Evolutionary conservation across 2,797 vertebrate genomes (phyloP), one percentile per base, ranked within the genome.

Genomic region (Lophura swinhoii): DNA sequence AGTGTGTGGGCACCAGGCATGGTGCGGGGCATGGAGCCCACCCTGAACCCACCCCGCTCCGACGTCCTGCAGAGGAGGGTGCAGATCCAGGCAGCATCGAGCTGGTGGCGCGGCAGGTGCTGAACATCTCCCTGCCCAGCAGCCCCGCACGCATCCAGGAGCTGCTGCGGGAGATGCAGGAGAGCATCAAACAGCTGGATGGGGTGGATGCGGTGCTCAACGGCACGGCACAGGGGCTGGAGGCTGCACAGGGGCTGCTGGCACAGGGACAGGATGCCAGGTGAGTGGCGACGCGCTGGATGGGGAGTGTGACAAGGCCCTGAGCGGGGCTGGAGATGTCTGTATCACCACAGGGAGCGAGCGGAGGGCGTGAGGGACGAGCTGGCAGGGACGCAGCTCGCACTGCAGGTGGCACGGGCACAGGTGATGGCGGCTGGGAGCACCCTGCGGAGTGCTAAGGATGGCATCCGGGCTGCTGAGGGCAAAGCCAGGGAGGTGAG

Each of bases 31-130:
- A 33, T 26, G 0, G 0, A 0, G 0, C 46, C 49, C 63, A n/a
- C 28, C 13, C 22, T 6, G 14, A 67, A 29, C 37, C 23, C 55
- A 75, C 51, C 37, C 31, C 6, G 3, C 22, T 72, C n/a, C 59
- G 1, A 1, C 60, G 67, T 93, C 39, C 68, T 1, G 0, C 95
- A 99, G 98, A 98, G 97, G 98, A 99, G 85, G 99, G 98, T 70
- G 98, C 98, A 0, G 98, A 99, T 90, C 98, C 98, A 1, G 97
- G 97, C 89, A 99, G 98, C 97, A 98, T 99, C 8, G 98, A 98
- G 91, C 97, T 98, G 71, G 98, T 99, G 91, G 98, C 98, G 14
- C 95, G 67, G 90, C 97, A 98, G 84, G 98, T 98, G 39, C 84
- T 99, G 97, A 96, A 97, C 4, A 98, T 99, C 94, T 96, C 96